Evolutionary conservation across 2,113 vertebrate species (phyloP).

Genomic region (Xiphophorus couchianus): DNA sequence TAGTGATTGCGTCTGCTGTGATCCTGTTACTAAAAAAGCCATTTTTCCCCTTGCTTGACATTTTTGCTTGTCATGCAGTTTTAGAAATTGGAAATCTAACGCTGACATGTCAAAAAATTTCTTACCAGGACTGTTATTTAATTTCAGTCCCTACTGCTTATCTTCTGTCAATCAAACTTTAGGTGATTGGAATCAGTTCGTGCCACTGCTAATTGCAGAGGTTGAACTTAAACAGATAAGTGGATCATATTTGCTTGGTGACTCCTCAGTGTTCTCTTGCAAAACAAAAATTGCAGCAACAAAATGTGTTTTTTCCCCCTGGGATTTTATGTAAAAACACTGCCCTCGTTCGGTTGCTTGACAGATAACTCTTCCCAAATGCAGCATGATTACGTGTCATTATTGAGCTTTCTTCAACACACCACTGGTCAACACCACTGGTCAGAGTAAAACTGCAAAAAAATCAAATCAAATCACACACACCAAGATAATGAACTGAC

Average conservation of each 20-base stretch:
- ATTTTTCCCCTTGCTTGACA: background rate
- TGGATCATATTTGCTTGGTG: slow-evolving; percentile 28
- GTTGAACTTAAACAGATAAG: slow-evolving; percentile 33
- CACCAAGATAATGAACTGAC: too few species aligned
- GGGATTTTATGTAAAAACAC: background rate
- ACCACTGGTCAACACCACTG: too few species aligned
- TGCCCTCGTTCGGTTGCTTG: too few species aligned
- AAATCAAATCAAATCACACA: too few species aligned
- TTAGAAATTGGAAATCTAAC: background rate
- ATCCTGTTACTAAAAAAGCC: background rate
- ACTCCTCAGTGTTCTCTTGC: background rate
- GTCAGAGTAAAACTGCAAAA: too few species aligned
- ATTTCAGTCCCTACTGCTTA: background rate
- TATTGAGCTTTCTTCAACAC: too few species aligned
- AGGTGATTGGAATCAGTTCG: slow-evolving; percentile 54
- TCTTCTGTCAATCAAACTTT: slow-evolving; percentile 31
- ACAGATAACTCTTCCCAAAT: too few species aligned
- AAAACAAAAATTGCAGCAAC: background rate
- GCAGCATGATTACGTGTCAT: too few species aligned
- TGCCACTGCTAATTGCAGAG: slow-evolving; percentile 7
- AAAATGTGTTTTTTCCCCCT: background rate
- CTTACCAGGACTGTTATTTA: background rate
- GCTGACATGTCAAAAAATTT: background rate
- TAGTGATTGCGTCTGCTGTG: background rate
- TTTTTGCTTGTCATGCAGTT: background rate